A percentile compares a stretch with the other conserved stretches of the same genome.
Evolutionary conservation across 37 sponge, comb jelly and placozoan genomes (phyloP).

Genomic region (Chondrosia reniformis): DNA sequence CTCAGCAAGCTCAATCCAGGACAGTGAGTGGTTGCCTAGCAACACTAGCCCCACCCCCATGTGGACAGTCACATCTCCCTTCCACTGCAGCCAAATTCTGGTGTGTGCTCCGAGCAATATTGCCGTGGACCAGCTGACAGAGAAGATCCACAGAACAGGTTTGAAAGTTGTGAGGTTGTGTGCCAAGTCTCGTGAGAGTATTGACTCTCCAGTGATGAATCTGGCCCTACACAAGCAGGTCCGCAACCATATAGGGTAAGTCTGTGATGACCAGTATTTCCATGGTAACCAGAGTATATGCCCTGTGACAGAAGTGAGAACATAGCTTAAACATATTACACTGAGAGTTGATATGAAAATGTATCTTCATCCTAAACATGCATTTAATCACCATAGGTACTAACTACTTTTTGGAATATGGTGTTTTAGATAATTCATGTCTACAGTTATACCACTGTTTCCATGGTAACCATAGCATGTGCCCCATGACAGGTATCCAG

Average conservation of each 20-base stretch:
- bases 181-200: slow-evolving; percentile 95
- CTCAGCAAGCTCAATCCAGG: slow-evolving; percentile 70
- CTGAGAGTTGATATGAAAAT: too few species aligned
- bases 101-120: slow-evolving; percentile 99
- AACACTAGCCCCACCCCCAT: background rate
- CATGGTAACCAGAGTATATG: background rate
- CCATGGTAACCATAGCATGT: background rate
- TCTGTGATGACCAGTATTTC: background rate
- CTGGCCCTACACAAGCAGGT: slow-evolving; percentile 96
- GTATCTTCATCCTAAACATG: too few species aligned
- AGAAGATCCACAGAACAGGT: slow-evolving; percentile 93
- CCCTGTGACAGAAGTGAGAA: slow-evolving; percentile 24
- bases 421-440: background rate
- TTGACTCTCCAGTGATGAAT: slow-evolving; percentile 91
- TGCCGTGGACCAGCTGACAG: slow-evolving; percentile 98
- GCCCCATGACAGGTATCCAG: slow-evolving; percentile 51
- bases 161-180: slow-evolving; percentile 90
- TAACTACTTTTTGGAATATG: too few species aligned
- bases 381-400: too few species aligned
- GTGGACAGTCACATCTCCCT: background rate
- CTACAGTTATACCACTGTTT: background rate
- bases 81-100: slow-evolving; percentile 66
- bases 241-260: slow-evolving; percentile 47
- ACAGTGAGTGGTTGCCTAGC: background rate
- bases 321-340: too few species aligned